Percentiles rank a stretch among this genome's conserved stretches.
Conservation (phyloP, 2,888 invertebrate genomes). For the Orthosia cruda region DNA sequence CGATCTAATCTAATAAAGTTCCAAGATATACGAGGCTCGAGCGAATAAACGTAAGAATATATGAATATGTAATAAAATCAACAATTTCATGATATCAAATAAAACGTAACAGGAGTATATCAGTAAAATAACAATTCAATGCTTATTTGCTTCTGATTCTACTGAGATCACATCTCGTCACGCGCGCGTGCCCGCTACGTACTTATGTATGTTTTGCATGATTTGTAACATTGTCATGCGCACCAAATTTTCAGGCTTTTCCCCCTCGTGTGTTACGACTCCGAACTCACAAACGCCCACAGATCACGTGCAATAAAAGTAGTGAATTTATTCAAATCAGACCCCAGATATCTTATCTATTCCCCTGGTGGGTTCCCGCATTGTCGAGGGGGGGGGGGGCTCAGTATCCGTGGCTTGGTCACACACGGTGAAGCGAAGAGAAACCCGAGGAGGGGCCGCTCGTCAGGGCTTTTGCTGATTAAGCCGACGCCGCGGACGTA, state of each 20-base stretch:
- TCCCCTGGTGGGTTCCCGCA: no score
- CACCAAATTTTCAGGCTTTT: conserved; percentile 8
- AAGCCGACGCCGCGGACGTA: no score
- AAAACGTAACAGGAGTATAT: conserved; percentile 52
- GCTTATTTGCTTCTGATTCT: conserved; percentile 52
- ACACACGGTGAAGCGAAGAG: no score
- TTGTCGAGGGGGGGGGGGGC: no score
- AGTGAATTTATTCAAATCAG: conserved; percentile 44
- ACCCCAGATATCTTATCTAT: conserved; percentile 1
- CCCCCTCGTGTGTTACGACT: conserved; percentile 1
- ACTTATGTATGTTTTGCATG: conserved; percentile 54
- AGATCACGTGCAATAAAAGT: conserved; percentile 23
- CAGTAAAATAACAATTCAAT: conserved; percentile 57
- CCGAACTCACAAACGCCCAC: not conserved
- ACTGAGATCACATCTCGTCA: conserved; percentile 42
- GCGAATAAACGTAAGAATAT: conserved; percentile 44
- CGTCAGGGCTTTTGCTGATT: no score
- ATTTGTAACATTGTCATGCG: conserved; percentile 61
- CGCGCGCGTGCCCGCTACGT: conserved; percentile 41
- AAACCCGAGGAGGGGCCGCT: no score
- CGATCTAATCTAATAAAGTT: conserved; percentile 22
- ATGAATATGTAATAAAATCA: conserved; percentile 56
- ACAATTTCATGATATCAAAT: conserved; percentile 57
- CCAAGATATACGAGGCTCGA: conserved; percentile 13
- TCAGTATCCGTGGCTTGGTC: no score